phyloP scores from a whole-genome alignment of 2,797 vertebrate species.

The Poecilia gillii region DNA sequence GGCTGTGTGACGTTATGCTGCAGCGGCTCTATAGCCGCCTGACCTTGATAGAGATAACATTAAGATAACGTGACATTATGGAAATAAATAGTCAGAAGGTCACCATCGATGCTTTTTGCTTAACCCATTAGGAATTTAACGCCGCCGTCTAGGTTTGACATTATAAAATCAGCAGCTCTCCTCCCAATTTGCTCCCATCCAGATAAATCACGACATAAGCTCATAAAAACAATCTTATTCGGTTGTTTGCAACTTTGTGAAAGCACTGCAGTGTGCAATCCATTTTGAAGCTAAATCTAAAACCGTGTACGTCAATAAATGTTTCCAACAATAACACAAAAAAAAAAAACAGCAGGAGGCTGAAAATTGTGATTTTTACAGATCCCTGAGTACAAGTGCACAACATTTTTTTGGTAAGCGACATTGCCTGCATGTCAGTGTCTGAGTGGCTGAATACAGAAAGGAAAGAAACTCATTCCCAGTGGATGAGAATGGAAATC shows the following conservation, averaged over 20 bases:
- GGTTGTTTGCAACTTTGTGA: constrained; percentile 9
- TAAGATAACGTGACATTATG: constrained; percentile 75
- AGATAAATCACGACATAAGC: constrained; percentile 10
- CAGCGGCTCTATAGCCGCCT: constrained; percentile 50
- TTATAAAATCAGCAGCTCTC: constrained; percentile 28
- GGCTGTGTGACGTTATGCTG: too few species aligned
- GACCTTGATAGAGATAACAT: constrained; percentile 69
- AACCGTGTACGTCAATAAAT: constrained; percentile 3
- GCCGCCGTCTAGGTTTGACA: constrained; percentile 31
- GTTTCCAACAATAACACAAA: neutral
- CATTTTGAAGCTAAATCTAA: constrained; percentile 14
- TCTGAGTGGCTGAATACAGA: constrained; percentile 19
- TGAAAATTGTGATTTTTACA: constrained; percentile 11
- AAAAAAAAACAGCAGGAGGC: neutral
- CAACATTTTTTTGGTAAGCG: constrained; percentile 8
- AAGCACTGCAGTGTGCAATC: neutral
- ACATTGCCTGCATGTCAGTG: neutral
- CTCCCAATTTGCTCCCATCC: neutral
- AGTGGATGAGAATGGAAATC: constrained; percentile 22
- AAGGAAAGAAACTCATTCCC: constrained; percentile 7
- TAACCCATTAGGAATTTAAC: constrained; percentile 40
- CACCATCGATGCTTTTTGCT: constrained; percentile 34
- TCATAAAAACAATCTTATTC: constrained; percentile 9
- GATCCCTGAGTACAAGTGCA: neutral
- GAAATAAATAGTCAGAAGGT: constrained; percentile 62